Percentiles rank a stretch among this genome's conserved stretches.
Evolutionary conservation across 2,888 invertebrate genomes (phyloP).

Genomic region (Aspidiotus rigidus): DNA sequence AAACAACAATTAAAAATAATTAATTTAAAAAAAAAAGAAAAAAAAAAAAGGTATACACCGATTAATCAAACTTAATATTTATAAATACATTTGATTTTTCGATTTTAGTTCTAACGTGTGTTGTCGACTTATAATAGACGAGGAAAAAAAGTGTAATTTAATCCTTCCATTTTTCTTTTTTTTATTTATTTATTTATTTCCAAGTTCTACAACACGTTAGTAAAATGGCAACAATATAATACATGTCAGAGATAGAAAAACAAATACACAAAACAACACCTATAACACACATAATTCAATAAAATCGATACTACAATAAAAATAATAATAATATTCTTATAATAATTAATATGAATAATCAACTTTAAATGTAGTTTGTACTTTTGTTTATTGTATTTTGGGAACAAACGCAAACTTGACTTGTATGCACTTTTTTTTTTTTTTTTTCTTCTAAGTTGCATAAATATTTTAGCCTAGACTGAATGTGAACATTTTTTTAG

Average conservation of each 20-base stretch:
- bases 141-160: not conserved
- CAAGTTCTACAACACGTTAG: not conserved
- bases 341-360: constrained; percentile 1
- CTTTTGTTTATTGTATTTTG: constrained; percentile 29
- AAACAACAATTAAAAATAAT: constrained; percentile 29
- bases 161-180: constrained; percentile 8
- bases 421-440: too few species aligned
- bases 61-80: constrained; percentile 12
- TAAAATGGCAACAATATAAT: constrained; percentile 32
- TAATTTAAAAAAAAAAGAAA: constrained; percentile 14
- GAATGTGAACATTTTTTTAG: not conserved
- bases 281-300: constrained; percentile 20
- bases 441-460: too few species aligned
- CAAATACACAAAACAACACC: constrained; percentile 27
- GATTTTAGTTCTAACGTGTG: constrained; percentile 8
- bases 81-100: constrained; percentile 29
- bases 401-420: not conserved
- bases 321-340: too few species aligned
- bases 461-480: too few species aligned
- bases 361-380: constrained; percentile 28
- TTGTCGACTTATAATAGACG: constrained; percentile 8
- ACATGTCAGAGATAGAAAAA: constrained; percentile 29
- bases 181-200: constrained; percentile 13
- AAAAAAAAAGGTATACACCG: constrained; percentile 23
- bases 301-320: too few species aligned